Evolutionary conservation across 2,113 vertebrate genomes (phyloP).

Genomic region (Dicentrarchus labrax): DNA sequence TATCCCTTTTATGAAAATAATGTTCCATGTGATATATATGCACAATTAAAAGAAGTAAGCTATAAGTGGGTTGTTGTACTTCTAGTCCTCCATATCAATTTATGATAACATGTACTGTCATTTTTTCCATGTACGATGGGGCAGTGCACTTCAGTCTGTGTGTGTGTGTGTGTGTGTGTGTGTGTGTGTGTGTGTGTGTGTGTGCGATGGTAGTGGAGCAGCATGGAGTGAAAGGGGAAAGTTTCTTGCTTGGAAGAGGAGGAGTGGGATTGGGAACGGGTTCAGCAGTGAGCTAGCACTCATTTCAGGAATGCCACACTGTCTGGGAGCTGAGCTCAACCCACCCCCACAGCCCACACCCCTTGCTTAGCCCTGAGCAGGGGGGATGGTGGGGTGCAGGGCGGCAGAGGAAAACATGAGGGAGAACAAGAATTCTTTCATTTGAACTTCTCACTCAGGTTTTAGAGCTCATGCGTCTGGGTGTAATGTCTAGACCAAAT

Average conservation of each 20-base stretch:
- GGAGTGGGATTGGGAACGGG: constrained; percentile 16
- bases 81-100: constrained; percentile 33
- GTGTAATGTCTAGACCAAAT: constrained; percentile 13
- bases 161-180: not conserved
- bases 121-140: not conserved
- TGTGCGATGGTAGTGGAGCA: constrained; percentile 17
- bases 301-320: constrained; percentile 74
- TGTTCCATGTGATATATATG: not conserved
- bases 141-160: not conserved
- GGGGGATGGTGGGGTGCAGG: not conserved
- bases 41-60: not conserved
- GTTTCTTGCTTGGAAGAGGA: constrained; percentile 30
- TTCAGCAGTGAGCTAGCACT: constrained; percentile 46
- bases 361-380: not conserved
- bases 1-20: not conserved
- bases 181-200: constrained; percentile 2
- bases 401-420: constrained; percentile 11
- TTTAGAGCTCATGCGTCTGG: constrained; percentile 10
- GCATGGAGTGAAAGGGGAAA: constrained; percentile 1
- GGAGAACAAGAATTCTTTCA: constrained; percentile 51
- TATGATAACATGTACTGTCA: constrained; percentile 56
- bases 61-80: not conserved
- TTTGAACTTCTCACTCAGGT: constrained; percentile 37
- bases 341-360: constrained; percentile 18
- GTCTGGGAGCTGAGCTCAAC: constrained; percentile 39